Conservation (phyloP, 2,797 vertebrate genomes). For the Urocyon cinereoargenteus region DNA sequence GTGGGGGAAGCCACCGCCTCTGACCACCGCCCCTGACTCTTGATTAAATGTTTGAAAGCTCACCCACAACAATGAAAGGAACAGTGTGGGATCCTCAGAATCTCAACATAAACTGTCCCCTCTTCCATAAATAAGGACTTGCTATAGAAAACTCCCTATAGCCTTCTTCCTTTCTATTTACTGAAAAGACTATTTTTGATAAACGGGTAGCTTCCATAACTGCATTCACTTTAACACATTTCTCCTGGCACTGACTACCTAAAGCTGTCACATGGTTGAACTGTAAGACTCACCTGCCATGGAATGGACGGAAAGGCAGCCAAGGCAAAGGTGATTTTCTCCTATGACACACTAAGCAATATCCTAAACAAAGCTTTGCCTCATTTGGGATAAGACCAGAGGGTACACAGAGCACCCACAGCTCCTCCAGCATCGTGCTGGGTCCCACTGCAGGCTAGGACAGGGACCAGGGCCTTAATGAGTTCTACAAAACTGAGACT, state of each 20-base stretch:
- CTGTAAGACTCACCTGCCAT: constrained; percentile 74
- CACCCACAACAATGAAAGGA: not conserved
- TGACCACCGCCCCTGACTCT: not conserved
- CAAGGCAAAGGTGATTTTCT: constrained; percentile 80
- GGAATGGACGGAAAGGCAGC: constrained; percentile 70
- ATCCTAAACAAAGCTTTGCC: constrained; percentile 77
- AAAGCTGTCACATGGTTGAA: not conserved
- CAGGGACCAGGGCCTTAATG: not conserved
- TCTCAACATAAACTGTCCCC: not conserved
- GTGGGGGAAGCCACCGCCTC: not conserved
- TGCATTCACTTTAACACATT: not conserved
- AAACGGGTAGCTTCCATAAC: not conserved
- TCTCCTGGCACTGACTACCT: not conserved
- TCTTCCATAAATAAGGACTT: constrained; percentile 6
- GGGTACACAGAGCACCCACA: not conserved
- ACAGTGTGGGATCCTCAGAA: constrained; percentile 16
- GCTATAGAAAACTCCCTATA: not conserved
- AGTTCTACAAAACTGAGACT: constrained; percentile 70
- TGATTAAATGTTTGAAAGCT: constrained; percentile 53
- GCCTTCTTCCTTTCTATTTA: constrained; percentile 50
- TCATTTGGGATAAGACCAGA: constrained; percentile 28
- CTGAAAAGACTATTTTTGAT: not conserved
- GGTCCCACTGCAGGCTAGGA: not conserved
- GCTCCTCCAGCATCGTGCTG: not conserved
- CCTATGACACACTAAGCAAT: constrained; percentile 79